Base-by-base conservation (phyloP, 2,888 invertebrate species). In the Eupeodes luniger region DNA sequence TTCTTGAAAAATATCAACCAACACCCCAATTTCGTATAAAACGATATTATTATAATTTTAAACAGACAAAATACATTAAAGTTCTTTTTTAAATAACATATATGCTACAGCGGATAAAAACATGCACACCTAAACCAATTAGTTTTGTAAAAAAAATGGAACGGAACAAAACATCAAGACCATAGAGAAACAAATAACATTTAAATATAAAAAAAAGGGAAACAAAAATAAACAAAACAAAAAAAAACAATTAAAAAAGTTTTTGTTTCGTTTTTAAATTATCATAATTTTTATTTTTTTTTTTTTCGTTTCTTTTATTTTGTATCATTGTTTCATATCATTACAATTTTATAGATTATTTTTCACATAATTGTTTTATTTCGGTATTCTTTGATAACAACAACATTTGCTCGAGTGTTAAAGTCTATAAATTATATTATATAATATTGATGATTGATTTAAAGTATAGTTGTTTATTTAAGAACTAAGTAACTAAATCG, bases 261-360 rank as follows among this genome's bases (percentile, higher is more conserved):
- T 69, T 82, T 44, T 82, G 47, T 79, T 87, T 83, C 72, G 67
- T 84, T 84, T 84, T 81, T 49, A 81, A 84, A 84, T 88, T 81
- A 83, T 84, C 47, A 75, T 88, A 78, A 51, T 53, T 84, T 81
- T 80, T 84, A 76, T 72, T n/a, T n/a, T 53, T 84, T 88, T 72
- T 78, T 79, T 74, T 76, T 82, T 83, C 27, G 66, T 76, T 27
- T 27, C 27, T 79, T 86, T 76, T 70, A 55, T 80, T 70, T 80
- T 69, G 10, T 53, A 83, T 83, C 80, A 87, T 87, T 84, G 74
- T 84, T 82, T 86, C 79, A 84, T 87, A 87, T 83, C 80, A 77
- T 76, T 76, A 87, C 87, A 87, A 77, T 80, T 87, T 79, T 59
- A 76, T 34, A 64, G 10, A 57, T 49, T 77, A 49, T 36, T 81